A percentile compares a stretch with the other conserved stretches of the same genome.
Conservation (phyloP, 2,113 vertebrate species). For the Notiomystis cincta region DNA sequence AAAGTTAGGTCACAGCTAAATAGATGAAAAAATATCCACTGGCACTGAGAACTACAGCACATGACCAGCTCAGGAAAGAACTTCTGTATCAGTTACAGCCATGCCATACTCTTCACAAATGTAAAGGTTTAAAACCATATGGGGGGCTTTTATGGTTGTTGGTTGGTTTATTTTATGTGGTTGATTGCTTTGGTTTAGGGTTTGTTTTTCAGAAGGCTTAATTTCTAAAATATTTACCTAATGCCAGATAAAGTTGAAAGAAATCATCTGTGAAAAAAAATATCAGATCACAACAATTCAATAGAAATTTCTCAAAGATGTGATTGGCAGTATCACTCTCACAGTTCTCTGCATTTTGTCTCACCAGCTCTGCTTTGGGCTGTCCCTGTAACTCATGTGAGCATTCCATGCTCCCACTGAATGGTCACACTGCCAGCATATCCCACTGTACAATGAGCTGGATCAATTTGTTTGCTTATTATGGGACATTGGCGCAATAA, state of each 20-base stretch:
- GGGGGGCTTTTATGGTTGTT: rapidly evolving
- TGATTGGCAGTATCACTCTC: neutral
- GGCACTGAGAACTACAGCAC: neutral
- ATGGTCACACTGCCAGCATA: neutral
- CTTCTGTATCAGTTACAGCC: neutral
- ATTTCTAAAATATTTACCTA: neutral
- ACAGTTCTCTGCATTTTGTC: neutral
- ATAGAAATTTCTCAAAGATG: neutral
- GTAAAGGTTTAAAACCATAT: neutral
- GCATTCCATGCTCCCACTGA: neutral
- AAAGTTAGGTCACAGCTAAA: neutral
- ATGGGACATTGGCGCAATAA: neutral
- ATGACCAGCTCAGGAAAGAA: neutral
- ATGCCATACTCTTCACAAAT: neutral
- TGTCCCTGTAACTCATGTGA: neutral
- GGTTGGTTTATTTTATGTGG: neutral
- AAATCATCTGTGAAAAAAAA: neutral
- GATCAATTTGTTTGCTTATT: neutral
- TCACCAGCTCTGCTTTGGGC: neutral
- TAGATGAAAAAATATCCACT: neutral
- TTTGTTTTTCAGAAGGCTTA: neutral
- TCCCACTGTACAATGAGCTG: neutral
- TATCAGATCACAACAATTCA: neutral
- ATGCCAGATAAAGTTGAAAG: neutral
- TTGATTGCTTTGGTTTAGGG: neutral